These are phyloP conservation scores for Sorex fumeus DNA, from an alignment of 2,113 vertebrate genomes.

Conservation along the genomic window DNA sequence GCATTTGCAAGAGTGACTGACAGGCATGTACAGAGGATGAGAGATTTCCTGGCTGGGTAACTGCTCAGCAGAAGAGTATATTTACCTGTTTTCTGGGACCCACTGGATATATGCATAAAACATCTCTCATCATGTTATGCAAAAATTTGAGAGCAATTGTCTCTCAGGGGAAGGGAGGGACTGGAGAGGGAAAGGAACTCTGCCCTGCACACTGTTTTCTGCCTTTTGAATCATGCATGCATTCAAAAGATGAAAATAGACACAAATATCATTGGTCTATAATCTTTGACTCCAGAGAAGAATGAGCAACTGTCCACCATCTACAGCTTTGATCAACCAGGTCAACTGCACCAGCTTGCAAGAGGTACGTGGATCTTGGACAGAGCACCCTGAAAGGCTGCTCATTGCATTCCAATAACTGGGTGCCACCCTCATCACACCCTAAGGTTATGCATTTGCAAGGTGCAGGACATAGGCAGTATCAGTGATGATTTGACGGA, in stretches of 20 bases:
- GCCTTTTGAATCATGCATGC: background rate
- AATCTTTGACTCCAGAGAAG: background rate
- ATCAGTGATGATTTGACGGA: too few species aligned
- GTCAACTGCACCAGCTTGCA: too few species aligned
- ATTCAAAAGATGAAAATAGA: background rate
- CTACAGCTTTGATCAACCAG: too few species aligned
- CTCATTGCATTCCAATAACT: background rate
- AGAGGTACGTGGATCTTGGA: background rate
- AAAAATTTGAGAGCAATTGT: background rate
- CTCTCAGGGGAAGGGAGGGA: background rate
- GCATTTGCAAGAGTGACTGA: background rate
- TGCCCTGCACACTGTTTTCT: background rate
- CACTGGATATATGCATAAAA: too few species aligned
- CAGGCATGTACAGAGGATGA: background rate
- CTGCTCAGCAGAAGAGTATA: background rate
- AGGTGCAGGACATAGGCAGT: background rate
- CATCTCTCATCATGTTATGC: background rate
- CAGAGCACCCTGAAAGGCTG: background rate
- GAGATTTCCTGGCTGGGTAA: background rate
- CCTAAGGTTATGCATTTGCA: background rate
- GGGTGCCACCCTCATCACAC: too few species aligned
- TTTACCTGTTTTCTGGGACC: background rate
- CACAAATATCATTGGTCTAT: background rate
- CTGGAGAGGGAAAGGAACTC: background rate
- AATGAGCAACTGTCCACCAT: background rate